A percentile compares a stretch with the other conserved stretches of the same genome.
These are phyloP conservation scores for Drosophila baimaii DNA, from an alignment of 1,140 invertebrate genomes.

Conservation along the genomic window DNA sequence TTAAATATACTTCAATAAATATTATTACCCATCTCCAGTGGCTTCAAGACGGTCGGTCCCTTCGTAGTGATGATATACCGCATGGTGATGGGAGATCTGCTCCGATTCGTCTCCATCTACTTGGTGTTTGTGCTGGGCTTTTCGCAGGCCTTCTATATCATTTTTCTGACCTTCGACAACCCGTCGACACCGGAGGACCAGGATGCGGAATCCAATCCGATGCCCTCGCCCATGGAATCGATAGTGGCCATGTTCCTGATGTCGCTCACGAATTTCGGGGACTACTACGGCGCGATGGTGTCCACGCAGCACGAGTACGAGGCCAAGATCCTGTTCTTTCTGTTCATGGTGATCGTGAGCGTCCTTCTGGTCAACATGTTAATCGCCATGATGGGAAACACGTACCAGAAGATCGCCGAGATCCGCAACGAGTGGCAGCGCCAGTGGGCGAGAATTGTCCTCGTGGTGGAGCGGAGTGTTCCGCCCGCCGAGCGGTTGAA, in stretches of 20 bases:
- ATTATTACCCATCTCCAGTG: slow-evolving; percentile 86
- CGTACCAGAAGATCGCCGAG: slow-evolving; percentile 98
- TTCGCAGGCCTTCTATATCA: slow-evolving; percentile 97
- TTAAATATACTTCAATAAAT: too few relatives aligned
- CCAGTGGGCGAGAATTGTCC: slow-evolving; percentile 98
- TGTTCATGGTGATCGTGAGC: slow-evolving; percentile 98
- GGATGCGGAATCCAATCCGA: slow-evolving; percentile 91
- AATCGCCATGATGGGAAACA: slow-evolving; percentile 99
- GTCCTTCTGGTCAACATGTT: slow-evolving; percentile 98
- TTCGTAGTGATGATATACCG: slow-evolving; percentile 99
- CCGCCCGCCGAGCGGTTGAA: slow-evolving; percentile 93
- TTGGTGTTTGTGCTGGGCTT: slow-evolving; percentile 98
- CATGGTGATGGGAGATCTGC: slow-evolving; percentile 97
- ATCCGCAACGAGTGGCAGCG: slow-evolving; percentile 99
- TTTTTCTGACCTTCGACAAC: slow-evolving; percentile 94
- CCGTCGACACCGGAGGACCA: slow-evolving; percentile 88
- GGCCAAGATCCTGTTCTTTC: slow-evolving; percentile 95
- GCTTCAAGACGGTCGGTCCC: slow-evolving; percentile 98
- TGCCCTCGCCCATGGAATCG: slow-evolving; percentile 95
- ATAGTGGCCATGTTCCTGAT: slow-evolving; percentile 99
- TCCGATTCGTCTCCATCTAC: slow-evolving; percentile 98
- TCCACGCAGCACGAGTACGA: slow-evolving; percentile 94
- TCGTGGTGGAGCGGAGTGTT: slow-evolving; percentile 98
- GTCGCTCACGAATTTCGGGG: slow-evolving; percentile 98
- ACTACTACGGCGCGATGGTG: slow-evolving; percentile 95